A percentile compares a stretch with the other conserved stretches of the same genome.
These are phyloP conservation scores for Pimpla rufipes DNA, from an alignment of 2,888 invertebrate species.

Conservation along the genomic window DNA sequence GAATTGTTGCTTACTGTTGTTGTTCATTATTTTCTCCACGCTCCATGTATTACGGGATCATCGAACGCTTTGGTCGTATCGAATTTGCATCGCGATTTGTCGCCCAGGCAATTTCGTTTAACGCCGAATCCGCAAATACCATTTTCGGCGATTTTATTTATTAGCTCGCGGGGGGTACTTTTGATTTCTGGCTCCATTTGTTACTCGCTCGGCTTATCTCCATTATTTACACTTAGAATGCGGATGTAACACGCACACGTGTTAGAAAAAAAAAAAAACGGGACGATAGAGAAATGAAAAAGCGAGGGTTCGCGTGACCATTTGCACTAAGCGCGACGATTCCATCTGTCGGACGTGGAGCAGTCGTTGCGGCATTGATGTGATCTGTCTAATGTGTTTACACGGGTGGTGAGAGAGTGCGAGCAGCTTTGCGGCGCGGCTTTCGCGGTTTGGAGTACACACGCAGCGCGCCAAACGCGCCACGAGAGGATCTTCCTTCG, in stretches of 20 bases:
- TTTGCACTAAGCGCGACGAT: slow-evolving; percentile 41
- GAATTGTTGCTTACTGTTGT: slow-evolving; percentile 30
- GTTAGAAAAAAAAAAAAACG: slow-evolving; percentile 9
- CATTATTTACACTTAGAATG: slow-evolving; percentile 43
- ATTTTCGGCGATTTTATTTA: background rate
- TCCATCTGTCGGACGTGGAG: slow-evolving; percentile 45
- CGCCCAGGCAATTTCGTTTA: slow-evolving; percentile 50
- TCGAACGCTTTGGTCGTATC: slow-evolving; percentile 32
- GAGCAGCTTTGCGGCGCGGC: slow-evolving; percentile 62
- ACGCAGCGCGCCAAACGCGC: slow-evolving; percentile 3
- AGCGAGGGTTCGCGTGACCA: slow-evolving; percentile 47
- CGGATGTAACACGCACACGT: slow-evolving; percentile 18
- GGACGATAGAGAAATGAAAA: slow-evolving; percentile 21
- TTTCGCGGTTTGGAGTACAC: slow-evolving; percentile 55
- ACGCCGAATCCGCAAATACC: slow-evolving; percentile 25
- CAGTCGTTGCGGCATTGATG: slow-evolving; percentile 18
- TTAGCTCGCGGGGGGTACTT: background rate
- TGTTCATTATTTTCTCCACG: slow-evolving; percentile 43
- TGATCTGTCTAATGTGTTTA: background rate
- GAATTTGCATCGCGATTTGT: slow-evolving; percentile 46
- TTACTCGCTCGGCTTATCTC: slow-evolving; percentile 40
- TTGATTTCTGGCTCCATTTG: slow-evolving; percentile 27
- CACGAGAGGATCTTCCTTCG: slow-evolving; percentile 15
- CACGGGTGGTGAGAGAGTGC: slow-evolving; percentile 34
- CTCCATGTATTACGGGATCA: slow-evolving; percentile 33